Percentiles rank a stretch among this genome's conserved stretches.
Conservation (phyloP, 2,113 vertebrate species). For the Centrocercus urophasianus region DNA sequence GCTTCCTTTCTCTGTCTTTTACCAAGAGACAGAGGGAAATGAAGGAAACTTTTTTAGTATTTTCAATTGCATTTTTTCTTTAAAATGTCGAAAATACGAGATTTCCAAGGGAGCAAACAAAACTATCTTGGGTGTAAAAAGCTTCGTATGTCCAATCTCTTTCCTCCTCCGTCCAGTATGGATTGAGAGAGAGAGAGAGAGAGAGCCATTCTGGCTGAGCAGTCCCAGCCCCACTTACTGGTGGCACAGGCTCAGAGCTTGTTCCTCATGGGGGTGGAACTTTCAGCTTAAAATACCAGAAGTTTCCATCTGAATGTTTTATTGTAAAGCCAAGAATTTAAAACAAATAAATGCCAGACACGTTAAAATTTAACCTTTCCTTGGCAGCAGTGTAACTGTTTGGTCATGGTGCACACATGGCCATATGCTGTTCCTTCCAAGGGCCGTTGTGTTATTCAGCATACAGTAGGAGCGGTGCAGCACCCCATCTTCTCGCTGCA, state of each 20-base stretch:
- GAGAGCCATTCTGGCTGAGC: background rate
- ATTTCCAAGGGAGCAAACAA: background rate
- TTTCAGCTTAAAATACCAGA: background rate
- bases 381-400: constrained; percentile 30
- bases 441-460: background rate
- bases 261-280: background rate
- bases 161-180: rapidly evolving
- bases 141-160: background rate
- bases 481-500: background rate
- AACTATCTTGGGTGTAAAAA: background rate
- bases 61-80: background rate
- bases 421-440: constrained; percentile 30
- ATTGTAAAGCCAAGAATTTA: constrained; percentile 4
- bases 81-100: background rate
- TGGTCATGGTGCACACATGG: background rate
- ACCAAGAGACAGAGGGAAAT: background rate
- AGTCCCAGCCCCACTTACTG: background rate
- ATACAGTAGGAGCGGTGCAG: background rate
- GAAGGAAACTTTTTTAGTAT: background rate
- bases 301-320: background rate
- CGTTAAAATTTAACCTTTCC: constrained; percentile 58
- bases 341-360: background rate
- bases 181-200: too few relatives aligned
- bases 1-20: background rate
- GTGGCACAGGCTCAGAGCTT: background rate